Evolutionary conservation across 1,140 invertebrate genomes (phyloP).

Genomic region (Ceratosolen solmsi): DNA sequence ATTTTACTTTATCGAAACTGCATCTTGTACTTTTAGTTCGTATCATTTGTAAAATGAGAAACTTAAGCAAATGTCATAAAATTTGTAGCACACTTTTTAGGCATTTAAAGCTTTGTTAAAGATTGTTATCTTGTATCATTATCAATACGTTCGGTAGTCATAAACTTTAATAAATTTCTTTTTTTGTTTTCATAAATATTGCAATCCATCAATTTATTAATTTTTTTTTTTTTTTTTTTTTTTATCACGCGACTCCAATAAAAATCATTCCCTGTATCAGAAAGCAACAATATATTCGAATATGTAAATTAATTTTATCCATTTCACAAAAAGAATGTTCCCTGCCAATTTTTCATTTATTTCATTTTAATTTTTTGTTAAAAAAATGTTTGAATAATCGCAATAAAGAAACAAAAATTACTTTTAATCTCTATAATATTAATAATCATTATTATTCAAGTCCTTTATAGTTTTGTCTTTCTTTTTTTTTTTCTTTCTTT

Average conservation of each 20-base stretch:
- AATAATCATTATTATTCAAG: no score
- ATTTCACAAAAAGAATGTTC: background rate
- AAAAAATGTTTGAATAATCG: no score
- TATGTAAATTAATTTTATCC: background rate
- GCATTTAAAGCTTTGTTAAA: background rate
- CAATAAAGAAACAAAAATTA: no score
- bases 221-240: background rate
- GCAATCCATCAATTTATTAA: background rate
- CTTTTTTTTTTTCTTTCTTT: no score
- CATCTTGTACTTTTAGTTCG: background rate
- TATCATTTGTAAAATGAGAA: constrained; percentile 4
- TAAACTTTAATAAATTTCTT: no score
- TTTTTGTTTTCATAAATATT: background rate
- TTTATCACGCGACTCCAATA: background rate
- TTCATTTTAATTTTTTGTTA: no score
- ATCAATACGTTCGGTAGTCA: background rate
- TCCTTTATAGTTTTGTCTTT: no score
- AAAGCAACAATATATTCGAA: background rate
- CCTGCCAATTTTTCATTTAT: no score
- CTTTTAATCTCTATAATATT: no score
- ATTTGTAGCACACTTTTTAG: background rate
- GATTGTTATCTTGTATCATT: background rate
- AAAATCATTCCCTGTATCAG: no score
- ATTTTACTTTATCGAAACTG: background rate
- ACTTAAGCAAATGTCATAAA: background rate